These are phyloP conservation scores for Dipus sagitta DNA, from an alignment of 2,797 vertebrate species.

Conservation along the genomic window DNA sequence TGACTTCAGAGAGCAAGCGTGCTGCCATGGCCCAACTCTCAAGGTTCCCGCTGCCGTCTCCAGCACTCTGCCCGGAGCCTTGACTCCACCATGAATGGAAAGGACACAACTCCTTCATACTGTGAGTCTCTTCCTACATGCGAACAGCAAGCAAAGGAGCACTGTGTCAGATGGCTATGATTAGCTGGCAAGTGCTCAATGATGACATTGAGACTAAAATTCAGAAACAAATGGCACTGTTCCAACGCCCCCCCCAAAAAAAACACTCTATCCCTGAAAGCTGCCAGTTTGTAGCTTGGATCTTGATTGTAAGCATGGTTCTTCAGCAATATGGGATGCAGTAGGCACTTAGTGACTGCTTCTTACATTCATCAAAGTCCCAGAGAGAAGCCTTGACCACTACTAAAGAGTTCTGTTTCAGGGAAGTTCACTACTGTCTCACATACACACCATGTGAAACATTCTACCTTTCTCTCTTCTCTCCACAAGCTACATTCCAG, in stretches of 20 bases:
- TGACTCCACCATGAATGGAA: conserved; percentile 9
- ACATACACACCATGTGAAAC: accelerated
- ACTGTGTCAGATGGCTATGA: not conserved
- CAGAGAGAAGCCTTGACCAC: not conserved
- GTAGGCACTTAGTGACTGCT: not conserved
- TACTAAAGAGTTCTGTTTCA: not conserved
- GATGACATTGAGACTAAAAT: conserved; percentile 14
- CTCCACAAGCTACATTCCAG: not conserved
- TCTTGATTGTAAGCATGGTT: not conserved
- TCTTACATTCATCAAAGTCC: not conserved
- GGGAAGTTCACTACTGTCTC: not conserved
- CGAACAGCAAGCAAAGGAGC: conserved; percentile 16
- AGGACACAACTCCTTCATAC: not conserved
- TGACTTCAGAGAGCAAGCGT: conserved; percentile 40
- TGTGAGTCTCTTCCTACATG: not conserved
- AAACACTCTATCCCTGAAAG: conserved; percentile 1
- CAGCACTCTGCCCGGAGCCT: not conserved
- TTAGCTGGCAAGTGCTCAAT: not conserved
- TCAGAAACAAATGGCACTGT: not conserved
- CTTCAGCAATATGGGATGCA: not conserved
- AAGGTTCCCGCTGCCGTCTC: not conserved
- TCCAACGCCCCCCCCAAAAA: not conserved
- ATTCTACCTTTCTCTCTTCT: not conserved
- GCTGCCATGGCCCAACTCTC: not conserved
- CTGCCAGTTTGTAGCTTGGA: not conserved